These are phyloP conservation scores for Pachycephus smyrnensis DNA, from an alignment of 2,888 invertebrate genomes.

Conservation along the genomic window DNA sequence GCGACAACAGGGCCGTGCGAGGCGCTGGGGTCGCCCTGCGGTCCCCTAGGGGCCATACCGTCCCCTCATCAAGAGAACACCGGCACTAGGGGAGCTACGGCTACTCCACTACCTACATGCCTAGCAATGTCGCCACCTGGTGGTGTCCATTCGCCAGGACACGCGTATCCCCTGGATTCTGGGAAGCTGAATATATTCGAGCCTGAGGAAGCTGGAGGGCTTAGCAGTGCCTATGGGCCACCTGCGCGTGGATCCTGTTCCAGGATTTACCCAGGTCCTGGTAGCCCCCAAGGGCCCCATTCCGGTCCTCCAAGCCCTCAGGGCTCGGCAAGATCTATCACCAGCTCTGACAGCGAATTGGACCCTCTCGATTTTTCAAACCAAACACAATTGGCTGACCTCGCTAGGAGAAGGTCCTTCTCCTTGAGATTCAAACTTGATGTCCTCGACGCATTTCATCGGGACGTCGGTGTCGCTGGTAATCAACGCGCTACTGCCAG, in stretches of 20 bases:
- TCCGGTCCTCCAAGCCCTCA: conserved; percentile 52
- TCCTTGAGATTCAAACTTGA: conserved; percentile 68
- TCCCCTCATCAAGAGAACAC: conserved; percentile 29
- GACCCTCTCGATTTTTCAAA: conserved; percentile 52
- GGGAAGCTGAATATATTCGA: conserved; percentile 39
- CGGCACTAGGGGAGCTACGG: conserved; percentile 18
- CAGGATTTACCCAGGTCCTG: neutral
- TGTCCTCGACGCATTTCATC: conserved; percentile 68
- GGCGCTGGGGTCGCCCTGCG: conserved; percentile 41
- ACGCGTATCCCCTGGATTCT: conserved; percentile 43
- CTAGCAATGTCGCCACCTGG: conserved; percentile 2
- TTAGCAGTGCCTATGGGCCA: neutral
- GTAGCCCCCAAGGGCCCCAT: conserved; percentile 15
- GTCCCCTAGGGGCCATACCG: conserved; percentile 32
- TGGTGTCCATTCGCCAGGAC: conserved; percentile 23
- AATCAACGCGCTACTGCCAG: conserved; percentile 69
- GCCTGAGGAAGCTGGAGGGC: conserved; percentile 20
- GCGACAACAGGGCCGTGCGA: conserved; percentile 63
- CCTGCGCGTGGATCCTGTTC: neutral
- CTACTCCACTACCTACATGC: conserved; percentile 27
- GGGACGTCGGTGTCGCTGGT: conserved; percentile 64
- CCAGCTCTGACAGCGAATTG: conserved; percentile 60
- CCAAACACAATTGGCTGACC: conserved; percentile 31
- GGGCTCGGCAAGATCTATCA: conserved; percentile 50
- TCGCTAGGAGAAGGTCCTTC: conserved; percentile 65